Percentiles rank a stretch among this genome's conserved stretches.
Conservation (phyloP, 2,888 invertebrate genomes). For the Bembecia ichneumoniformis region DNA sequence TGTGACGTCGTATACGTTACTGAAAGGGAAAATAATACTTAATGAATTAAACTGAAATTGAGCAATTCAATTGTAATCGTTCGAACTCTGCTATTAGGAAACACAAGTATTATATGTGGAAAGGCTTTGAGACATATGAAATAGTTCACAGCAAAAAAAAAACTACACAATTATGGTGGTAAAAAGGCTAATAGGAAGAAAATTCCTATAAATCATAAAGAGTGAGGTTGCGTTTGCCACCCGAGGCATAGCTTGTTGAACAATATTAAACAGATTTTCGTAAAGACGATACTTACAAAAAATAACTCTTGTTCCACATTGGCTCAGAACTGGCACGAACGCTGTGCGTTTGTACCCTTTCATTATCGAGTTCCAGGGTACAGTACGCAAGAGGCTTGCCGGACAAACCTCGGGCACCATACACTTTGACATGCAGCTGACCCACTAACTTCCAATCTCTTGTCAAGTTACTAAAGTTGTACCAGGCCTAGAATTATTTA, state of each 20-base stretch:
- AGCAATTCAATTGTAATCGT: too few relatives aligned
- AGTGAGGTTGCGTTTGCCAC: background rate
- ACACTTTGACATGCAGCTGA: constrained; percentile 42
- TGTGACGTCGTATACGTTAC: constrained; percentile 52
- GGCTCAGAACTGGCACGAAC: constrained; percentile 30
- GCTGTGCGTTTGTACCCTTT: constrained; percentile 44
- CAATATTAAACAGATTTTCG: too few relatives aligned
- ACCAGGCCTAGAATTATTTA: constrained; percentile 7
- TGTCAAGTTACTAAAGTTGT: constrained; percentile 2
- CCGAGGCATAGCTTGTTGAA: background rate
- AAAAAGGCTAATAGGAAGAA: too few relatives aligned
- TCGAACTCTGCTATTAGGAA: too few relatives aligned
- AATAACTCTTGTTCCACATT: constrained; percentile 47
- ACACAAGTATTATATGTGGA: too few relatives aligned
- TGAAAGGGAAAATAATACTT: constrained; percentile 20
- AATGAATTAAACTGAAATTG: too few relatives aligned
- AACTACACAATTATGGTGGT: too few relatives aligned
- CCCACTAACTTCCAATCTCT: constrained; percentile 40
- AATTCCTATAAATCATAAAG: too few relatives aligned
- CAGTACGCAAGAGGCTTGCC: constrained; percentile 47
- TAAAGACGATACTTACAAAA: constrained; percentile 39
- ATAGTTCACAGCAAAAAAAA: too few relatives aligned
- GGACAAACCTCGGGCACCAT: constrained; percentile 41
- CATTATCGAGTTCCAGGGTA: constrained; percentile 51
- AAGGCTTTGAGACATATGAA: too few relatives aligned